Evolutionary conservation across 2,113 vertebrate genomes (phyloP).

Genomic region (Himantopus leucocephalus): DNA sequence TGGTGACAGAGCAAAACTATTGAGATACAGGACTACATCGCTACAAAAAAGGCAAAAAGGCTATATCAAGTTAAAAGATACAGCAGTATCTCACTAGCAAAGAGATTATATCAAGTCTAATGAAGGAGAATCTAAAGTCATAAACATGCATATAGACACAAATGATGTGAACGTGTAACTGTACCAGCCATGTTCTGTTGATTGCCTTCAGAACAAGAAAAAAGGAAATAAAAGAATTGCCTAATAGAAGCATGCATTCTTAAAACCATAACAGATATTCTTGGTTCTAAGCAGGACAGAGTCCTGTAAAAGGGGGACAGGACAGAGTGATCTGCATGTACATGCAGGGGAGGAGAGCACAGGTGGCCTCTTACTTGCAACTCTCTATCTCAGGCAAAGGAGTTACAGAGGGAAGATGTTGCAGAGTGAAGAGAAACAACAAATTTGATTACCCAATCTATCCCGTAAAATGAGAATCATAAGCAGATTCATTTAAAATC

Average conservation of each 20-base stretch:
- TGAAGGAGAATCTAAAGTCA: not conserved
- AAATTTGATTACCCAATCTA: not conserved
- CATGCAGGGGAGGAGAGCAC: not conserved
- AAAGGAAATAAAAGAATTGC: not conserved
- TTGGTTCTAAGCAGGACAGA: not conserved
- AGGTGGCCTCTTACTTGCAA: not conserved
- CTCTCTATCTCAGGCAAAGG: not conserved
- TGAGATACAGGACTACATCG: not conserved
- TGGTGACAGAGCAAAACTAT: not conserved
- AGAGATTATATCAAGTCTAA: not conserved
- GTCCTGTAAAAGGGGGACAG: not conserved
- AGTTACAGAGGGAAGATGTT: not conserved
- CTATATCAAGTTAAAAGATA: not conserved
- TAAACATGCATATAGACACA: not conserved
- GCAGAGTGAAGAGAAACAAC: not conserved
- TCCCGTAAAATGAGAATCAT: not conserved
- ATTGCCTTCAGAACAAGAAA: not conserved
- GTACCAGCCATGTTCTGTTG: not conserved
- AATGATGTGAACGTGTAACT: not conserved
- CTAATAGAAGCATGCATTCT: not conserved
- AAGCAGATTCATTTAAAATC: not conserved
- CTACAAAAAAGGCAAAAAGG: not conserved
- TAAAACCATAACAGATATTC: not conserved
- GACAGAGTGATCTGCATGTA: not conserved
- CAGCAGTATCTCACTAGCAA: not conserved